Evolutionary conservation across 1,140 invertebrate species (phyloP).

Genomic region (Drosophila gunungcola): DNA sequence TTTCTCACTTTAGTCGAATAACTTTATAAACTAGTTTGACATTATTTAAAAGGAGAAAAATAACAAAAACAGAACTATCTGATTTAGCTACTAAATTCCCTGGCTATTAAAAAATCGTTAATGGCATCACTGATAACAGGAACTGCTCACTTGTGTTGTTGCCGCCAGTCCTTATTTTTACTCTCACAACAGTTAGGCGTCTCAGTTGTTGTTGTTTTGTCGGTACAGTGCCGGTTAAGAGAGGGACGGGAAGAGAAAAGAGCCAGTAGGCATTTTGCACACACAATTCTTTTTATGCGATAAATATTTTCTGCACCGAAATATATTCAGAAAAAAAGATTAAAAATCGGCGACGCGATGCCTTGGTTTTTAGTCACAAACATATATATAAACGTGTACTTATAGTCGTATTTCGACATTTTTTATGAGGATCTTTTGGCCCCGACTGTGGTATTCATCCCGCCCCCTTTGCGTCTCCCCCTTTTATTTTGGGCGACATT

Average conservation of each 20-base stretch:
- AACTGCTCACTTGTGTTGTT: conserved; percentile 40
- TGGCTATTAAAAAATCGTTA: neutral
- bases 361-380: conserved; percentile 57
- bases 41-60: too few relatives aligned
- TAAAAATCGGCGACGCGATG: conserved; percentile 60
- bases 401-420: conserved; percentile 55
- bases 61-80: too few relatives aligned
- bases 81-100: neutral
- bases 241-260: conserved; percentile 24
- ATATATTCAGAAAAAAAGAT: conserved; percentile 69
- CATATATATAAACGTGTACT: conserved; percentile 31
- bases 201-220: conserved; percentile 39
- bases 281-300: conserved; percentile 38
- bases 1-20: too few relatives aligned
- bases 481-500: conserved; percentile 28
- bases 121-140: conserved; percentile 35
- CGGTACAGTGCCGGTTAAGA: conserved; percentile 56
- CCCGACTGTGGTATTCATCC: conserved; percentile 40
- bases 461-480: neutral
- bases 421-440: conserved; percentile 70
- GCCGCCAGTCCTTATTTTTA: conserved; percentile 24
- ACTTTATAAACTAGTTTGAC: too few relatives aligned
- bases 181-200: conserved; percentile 43
- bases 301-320: conserved; percentile 55
- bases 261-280: conserved; percentile 41